Conservation (phyloP, 1,140 invertebrate species). For the Lordiphosa collinella region DNA sequence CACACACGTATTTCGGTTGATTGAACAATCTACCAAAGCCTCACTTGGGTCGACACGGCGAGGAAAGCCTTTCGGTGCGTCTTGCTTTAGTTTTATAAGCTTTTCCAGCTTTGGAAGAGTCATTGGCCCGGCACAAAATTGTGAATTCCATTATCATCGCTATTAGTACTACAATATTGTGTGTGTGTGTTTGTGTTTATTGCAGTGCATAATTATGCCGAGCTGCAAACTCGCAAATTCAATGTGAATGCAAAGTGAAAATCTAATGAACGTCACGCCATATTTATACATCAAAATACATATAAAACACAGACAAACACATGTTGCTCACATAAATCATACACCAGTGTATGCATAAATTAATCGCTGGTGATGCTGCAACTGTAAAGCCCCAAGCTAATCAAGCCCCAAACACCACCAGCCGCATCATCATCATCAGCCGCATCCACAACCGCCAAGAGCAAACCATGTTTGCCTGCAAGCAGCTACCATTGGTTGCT, state of each 20-base stretch:
- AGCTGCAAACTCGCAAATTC: conserved; percentile 34
- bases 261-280: conserved; percentile 48
- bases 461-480: conserved; percentile 41
- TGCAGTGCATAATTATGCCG: conserved; percentile 50
- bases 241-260: conserved; percentile 70
- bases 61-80: conserved; percentile 2
- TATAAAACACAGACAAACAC: conserved; percentile 1
- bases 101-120: conserved; percentile 20
- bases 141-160: conserved; percentile 24
- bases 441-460: conserved; percentile 23
- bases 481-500: conserved; percentile 4
- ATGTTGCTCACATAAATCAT: conserved; percentile 14
- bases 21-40: conserved; percentile 7
- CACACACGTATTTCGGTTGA: conserved; percentile 2
- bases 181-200: conserved; percentile 7
- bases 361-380: conserved; percentile 24
- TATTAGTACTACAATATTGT: conserved; percentile 31
- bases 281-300: conserved; percentile 4
- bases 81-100: conserved; percentile 16
- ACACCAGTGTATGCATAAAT: conserved; percentile 34
- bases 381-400: conserved; percentile 22
- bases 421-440: conserved; percentile 11
- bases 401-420: conserved; percentile 19
- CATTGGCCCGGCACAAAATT: conserved; percentile 26
- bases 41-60: not conserved